These are phyloP conservation scores for Anarsia innoxiella DNA, from an alignment of 2,888 invertebrate species.

Conservation along the genomic window DNA sequence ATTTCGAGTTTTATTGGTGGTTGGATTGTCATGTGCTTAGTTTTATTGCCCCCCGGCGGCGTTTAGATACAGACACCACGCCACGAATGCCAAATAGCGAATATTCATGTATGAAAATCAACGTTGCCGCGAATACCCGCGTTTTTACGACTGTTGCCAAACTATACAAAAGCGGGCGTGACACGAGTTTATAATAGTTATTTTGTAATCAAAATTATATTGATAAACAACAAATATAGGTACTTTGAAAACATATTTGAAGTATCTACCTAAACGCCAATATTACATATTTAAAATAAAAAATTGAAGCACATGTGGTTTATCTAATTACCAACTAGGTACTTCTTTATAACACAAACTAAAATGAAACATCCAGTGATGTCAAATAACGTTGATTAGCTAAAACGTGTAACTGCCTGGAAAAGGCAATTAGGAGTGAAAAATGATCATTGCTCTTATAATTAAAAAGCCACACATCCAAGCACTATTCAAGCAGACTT, in stretches of 20 bases:
- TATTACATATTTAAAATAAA: too few relatives aligned
- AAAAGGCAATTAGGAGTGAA: conserved; percentile 70
- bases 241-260: too few relatives aligned
- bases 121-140: conserved; percentile 30
- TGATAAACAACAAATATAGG: too few relatives aligned
- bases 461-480: conserved; percentile 65
- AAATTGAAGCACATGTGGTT: too few relatives aligned
- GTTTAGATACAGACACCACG: conserved; percentile 47
- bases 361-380: conserved; percentile 36
- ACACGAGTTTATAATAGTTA: conserved; percentile 5
- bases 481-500: conserved; percentile 50
- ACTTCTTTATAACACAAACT: too few relatives aligned
- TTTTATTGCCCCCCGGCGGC: conserved; percentile 60
- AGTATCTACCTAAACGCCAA: too few relatives aligned
- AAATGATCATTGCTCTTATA: conserved; percentile 69
- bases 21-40: conserved; percentile 65
- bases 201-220: too few relatives aligned
- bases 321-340: too few relatives aligned
- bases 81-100: conserved; percentile 52
- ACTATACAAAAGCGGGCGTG: conserved; percentile 25
- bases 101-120: conserved; percentile 62
- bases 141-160: conserved; percentile 46
- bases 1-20: conserved; percentile 57
- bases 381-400: conserved; percentile 62
- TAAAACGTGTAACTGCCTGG: conserved; percentile 43